A percentile compares a stretch with the other conserved stretches of the same genome.
Evolutionary conservation across 2,888 invertebrate species (phyloP).

Genomic region (Caenorhabditis imperialis): DNA sequence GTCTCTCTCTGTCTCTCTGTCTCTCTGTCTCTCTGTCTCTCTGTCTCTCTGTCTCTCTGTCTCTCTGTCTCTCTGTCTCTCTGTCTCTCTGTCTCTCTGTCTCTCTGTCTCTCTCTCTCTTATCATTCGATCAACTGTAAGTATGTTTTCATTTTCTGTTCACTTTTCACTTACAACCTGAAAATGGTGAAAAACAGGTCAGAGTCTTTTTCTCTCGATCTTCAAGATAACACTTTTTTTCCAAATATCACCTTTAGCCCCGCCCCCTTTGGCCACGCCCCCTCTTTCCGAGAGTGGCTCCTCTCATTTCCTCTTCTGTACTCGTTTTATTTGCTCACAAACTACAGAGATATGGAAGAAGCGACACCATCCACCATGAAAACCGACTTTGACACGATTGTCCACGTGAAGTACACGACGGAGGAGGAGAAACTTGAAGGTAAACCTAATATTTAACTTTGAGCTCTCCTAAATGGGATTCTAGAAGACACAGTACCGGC

Average conservation of each 20-base stretch:
- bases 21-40: conserved; percentile 5
- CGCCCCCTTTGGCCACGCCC: too few relatives aligned
- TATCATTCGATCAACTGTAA: too few relatives aligned
- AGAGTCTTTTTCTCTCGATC: too few relatives aligned
- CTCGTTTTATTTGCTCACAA: not conserved
- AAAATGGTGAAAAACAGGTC: too few relatives aligned
- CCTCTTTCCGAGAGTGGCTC: too few relatives aligned
- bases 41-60: conserved; percentile 4
- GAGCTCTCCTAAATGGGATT: conserved; percentile 20
- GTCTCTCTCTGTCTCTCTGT: conserved; percentile 11
- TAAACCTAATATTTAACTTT: conserved; percentile 1
- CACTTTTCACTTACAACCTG: too few relatives aligned
- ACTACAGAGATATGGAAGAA: not conserved
- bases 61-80: not conserved
- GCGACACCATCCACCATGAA: conserved; percentile 5
- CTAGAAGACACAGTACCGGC: conserved; percentile 64
- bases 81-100: not conserved
- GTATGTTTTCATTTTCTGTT: too few relatives aligned
- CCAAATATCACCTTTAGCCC: too few relatives aligned
- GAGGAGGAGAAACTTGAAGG: conserved; percentile 34
- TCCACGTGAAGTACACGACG: conserved; percentile 15
- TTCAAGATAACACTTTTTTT: too few relatives aligned
- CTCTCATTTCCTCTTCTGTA: not conserved
- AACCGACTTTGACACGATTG: conserved; percentile 31
- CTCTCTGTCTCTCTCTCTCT: not conserved